A percentile compares a stretch with the other conserved stretches of the same genome.
phyloP scores from a whole-genome alignment of 2,113 vertebrate genomes.

The Trogon surrucura region DNA sequence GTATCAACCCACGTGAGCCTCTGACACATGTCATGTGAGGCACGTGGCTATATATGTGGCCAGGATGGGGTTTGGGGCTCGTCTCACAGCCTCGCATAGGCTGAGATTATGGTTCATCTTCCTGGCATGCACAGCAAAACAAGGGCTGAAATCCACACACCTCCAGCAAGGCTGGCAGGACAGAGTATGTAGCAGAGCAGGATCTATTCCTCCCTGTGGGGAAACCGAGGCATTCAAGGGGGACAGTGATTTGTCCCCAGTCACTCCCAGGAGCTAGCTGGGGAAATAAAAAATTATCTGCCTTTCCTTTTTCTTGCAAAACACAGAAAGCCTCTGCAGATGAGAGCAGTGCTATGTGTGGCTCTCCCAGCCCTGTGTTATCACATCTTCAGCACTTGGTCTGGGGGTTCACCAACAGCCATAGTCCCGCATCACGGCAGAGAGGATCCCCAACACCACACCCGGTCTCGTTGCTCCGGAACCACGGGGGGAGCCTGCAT shows the following conservation, averaged over 20 bases:
- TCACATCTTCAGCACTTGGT: accelerated
- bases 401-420: background rate
- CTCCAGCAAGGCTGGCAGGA: accelerated
- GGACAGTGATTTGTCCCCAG: background rate
- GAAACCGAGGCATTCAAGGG: background rate
- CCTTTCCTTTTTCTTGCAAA: background rate
- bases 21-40: accelerated
- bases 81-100: background rate
- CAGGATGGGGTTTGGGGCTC: background rate
- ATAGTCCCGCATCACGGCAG: accelerated
- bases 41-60: background rate
- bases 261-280: background rate
- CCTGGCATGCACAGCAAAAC: accelerated
- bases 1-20: background rate
- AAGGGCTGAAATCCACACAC: background rate
- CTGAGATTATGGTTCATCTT: background rate
- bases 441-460: background rate
- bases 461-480: accelerated
- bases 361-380: accelerated
- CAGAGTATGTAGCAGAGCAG: accelerated
- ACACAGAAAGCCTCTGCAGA: background rate
- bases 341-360: background rate
- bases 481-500: too few relatives aligned
- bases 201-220: background rate
- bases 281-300: background rate